Evolutionary conservation across 2,797 vertebrate genomes (phyloP).

Genomic region (Pseudomugil gertrudae): DNA sequence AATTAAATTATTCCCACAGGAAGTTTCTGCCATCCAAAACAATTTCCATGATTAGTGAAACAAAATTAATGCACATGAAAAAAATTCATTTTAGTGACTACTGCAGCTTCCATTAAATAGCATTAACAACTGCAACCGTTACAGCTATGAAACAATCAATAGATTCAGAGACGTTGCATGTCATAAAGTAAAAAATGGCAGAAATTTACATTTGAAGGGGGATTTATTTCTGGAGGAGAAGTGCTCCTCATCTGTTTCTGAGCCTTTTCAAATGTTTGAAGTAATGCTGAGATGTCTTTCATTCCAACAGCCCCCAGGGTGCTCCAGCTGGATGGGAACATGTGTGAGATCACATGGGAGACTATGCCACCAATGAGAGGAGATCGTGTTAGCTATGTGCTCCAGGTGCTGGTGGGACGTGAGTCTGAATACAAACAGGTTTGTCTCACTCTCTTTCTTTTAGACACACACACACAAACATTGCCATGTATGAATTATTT

Average conservation of each 20-base stretch:
- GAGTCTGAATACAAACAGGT: constrained; percentile 98
- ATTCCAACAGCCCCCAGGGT: constrained; percentile 88
- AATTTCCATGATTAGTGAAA: constrained; percentile 20
- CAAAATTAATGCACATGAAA: constrained; percentile 18
- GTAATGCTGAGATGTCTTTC: background rate
- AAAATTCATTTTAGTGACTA: constrained; percentile 9
- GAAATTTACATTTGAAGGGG: background rate
- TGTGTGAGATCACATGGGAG: constrained; percentile 97
- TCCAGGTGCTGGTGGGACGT: constrained; percentile 93
- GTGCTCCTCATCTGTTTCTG: background rate
- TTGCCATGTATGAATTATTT: background rate
- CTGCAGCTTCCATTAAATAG: background rate
- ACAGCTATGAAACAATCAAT: background rate
- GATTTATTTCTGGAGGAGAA: background rate
- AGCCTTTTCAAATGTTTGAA: background rate
- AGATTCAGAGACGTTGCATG: background rate
- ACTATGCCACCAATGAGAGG: constrained; percentile 93
- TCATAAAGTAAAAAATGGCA: background rate
- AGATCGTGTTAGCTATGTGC: constrained; percentile 91
- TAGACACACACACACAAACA: background rate
- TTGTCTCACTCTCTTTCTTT: background rate
- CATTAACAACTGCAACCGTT: constrained; percentile 5
- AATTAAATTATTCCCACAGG: constrained; percentile 9
- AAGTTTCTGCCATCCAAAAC: constrained; percentile 21
- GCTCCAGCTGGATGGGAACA: constrained; percentile 92